Conservation (phyloP, 2,888 invertebrate genomes). For the Oligia fasciuncula region DNA sequence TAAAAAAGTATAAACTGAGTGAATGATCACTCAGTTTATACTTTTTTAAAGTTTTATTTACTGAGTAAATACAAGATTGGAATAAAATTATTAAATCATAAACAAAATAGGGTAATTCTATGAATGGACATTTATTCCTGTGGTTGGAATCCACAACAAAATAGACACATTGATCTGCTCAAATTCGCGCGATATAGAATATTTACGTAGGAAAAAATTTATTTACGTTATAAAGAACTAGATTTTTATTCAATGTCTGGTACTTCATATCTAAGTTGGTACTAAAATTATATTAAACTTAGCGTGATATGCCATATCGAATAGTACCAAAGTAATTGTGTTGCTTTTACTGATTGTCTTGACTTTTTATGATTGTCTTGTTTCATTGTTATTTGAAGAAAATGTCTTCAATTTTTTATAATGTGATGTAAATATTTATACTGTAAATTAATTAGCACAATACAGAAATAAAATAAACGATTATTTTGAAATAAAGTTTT, state of each 20-base stretch:
- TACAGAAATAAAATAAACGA: constrained; percentile 61
- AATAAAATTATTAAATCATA: background rate
- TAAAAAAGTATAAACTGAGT: no score
- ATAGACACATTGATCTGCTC: constrained; percentile 57
- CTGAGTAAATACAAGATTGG: background rate
- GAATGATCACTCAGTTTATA: background rate
- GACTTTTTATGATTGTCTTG: constrained; percentile 51
- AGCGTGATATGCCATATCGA: constrained; percentile 54
- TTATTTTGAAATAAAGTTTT: constrained; percentile 57
- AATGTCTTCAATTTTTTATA: constrained; percentile 56
- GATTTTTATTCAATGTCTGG: constrained; percentile 33
- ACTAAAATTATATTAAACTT: constrained; percentile 42
- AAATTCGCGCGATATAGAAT: constrained; percentile 33
- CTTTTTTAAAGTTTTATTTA: background rate
- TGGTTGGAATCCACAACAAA: constrained; percentile 30
- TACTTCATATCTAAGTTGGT: constrained; percentile 46
- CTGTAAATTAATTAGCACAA: constrained; percentile 67
- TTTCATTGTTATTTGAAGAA: constrained; percentile 59
- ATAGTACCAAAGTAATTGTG: constrained; percentile 60
- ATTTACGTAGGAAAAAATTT: constrained; percentile 39
- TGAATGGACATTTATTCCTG: constrained; percentile 22
- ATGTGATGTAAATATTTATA: constrained; percentile 66
- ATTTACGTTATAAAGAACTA: constrained; percentile 29
- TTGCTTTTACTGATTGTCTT: constrained; percentile 37
- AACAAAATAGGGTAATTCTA: background rate